A percentile compares a stretch with the other conserved stretches of the same genome.
Evolutionary conservation across 2,888 invertebrate genomes (phyloP).

Genomic region (Luperina nickerlii): DNA sequence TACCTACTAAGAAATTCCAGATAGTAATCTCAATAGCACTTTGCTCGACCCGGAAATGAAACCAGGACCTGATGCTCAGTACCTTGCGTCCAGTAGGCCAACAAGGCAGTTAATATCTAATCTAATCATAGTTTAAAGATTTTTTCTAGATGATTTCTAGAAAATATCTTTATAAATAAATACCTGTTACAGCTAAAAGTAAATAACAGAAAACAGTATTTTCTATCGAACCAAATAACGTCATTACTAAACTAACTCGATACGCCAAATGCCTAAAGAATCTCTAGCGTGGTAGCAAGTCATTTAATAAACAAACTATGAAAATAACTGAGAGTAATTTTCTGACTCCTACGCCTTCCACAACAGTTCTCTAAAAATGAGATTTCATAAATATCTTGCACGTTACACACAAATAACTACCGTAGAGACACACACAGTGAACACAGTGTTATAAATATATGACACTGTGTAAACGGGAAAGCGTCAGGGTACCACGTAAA

Average conservation of each 20-base stretch:
- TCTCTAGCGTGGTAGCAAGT: not conserved
- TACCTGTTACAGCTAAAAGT: not conserved
- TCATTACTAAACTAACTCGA: not conserved
- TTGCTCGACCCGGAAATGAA: too few species aligned
- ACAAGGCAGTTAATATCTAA: too few species aligned
- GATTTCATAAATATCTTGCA: constrained; percentile 42
- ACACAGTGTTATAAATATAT: not conserved
- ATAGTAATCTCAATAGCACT: too few species aligned
- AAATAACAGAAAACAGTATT: not conserved
- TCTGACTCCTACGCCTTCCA: constrained; percentile 44
- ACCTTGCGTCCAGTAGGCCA: too few species aligned
- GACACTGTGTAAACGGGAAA: constrained; percentile 8
- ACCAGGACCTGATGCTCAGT: too few species aligned
- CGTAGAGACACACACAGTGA: not conserved
- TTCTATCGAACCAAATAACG: not conserved
- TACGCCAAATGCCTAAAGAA: not conserved
- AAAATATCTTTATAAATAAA: too few species aligned
- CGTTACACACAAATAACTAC: constrained; percentile 30
- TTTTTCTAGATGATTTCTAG: too few species aligned
- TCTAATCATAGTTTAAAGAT: too few species aligned
- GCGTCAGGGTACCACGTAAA: not conserved
- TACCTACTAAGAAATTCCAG: too few species aligned
- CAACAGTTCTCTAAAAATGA: constrained; percentile 46
- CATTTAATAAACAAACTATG: constrained; percentile 15
- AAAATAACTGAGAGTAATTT: constrained; percentile 40